Percentiles rank a stretch among this genome's conserved stretches.
Evolutionary conservation across 2,797 vertebrate species (phyloP).

Genomic region (Tapirus indicus): DNA sequence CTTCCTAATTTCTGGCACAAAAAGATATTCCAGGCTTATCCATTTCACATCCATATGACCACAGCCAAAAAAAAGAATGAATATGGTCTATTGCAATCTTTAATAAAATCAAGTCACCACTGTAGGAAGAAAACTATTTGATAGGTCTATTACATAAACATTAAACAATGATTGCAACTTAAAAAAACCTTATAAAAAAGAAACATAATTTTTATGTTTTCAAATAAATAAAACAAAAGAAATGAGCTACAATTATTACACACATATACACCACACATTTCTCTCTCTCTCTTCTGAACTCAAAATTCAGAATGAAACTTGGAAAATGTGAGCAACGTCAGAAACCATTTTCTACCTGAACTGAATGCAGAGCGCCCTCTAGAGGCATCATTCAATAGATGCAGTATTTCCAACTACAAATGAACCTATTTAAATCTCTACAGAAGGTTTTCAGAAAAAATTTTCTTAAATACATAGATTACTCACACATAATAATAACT

Average conservation of each 20-base stretch:
- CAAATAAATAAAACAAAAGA: not conserved
- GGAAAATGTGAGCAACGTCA: not conserved
- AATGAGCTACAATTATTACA: not conserved
- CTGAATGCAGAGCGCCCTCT: slow-evolving; percentile 80
- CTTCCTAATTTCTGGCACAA: not conserved
- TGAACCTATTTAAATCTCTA: accelerated
- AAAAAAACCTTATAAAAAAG: not conserved
- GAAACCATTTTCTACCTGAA: slow-evolving; percentile 20
- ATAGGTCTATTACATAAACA: not conserved
- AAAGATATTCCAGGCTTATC: not conserved
- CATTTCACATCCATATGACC: not conserved
- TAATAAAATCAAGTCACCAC: not conserved
- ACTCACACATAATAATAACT: not conserved
- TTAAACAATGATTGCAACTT: not conserved
- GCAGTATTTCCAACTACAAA: not conserved
- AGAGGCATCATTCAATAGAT: slow-evolving; percentile 57
- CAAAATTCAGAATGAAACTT: slow-evolving; percentile 26
- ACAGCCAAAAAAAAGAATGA: not conserved
- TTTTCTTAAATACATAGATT: not conserved
- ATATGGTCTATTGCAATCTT: not conserved
- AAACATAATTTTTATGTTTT: not conserved
- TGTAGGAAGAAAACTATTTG: not conserved
- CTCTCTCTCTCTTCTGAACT: not conserved
- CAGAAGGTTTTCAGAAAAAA: not conserved
- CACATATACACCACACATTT: not conserved